Percentiles rank a stretch among this genome's conserved stretches.
Conservation (phyloP, 2,888 invertebrate species). For the Meganola albula region DNA sequence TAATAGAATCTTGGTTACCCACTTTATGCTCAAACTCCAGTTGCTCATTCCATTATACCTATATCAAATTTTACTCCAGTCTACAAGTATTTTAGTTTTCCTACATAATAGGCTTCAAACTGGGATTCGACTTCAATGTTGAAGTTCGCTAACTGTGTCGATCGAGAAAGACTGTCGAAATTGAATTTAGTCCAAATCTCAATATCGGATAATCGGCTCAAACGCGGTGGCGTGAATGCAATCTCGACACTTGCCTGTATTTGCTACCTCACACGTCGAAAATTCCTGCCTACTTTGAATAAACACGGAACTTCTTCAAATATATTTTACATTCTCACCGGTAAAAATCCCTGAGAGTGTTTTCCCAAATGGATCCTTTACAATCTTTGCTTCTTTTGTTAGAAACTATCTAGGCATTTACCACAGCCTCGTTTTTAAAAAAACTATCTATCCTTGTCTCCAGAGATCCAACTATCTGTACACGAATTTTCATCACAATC, state of each 20-base stretch:
- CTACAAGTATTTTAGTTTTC: constrained; percentile 11
- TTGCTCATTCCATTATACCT: too few relatives aligned
- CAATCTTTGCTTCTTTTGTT: too few relatives aligned
- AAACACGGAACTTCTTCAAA: background rate
- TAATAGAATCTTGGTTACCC: too few relatives aligned
- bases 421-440: too few relatives aligned
- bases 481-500: too few relatives aligned
- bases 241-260: constrained; percentile 35
- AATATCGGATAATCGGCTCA: constrained; percentile 61
- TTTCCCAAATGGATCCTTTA: background rate
- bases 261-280: constrained; percentile 18
- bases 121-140: constrained; percentile 10
- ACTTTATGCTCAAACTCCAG: too few relatives aligned
- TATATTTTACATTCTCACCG: too few relatives aligned
- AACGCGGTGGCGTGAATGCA: constrained; percentile 43
- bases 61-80: constrained; percentile 2
- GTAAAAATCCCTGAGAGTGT: background rate
- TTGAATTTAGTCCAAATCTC: constrained; percentile 57
- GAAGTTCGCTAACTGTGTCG: constrained; percentile 28
- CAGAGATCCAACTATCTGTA: too few relatives aligned
- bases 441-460: too few relatives aligned
- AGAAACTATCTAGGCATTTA: too few relatives aligned
- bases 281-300: constrained; percentile 8
- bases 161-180: constrained; percentile 48
- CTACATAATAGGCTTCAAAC: constrained; percentile 15